Evolutionary conservation across 2,113 vertebrate genomes (phyloP).

Genomic region (Atherinomorus stipes): DNA sequence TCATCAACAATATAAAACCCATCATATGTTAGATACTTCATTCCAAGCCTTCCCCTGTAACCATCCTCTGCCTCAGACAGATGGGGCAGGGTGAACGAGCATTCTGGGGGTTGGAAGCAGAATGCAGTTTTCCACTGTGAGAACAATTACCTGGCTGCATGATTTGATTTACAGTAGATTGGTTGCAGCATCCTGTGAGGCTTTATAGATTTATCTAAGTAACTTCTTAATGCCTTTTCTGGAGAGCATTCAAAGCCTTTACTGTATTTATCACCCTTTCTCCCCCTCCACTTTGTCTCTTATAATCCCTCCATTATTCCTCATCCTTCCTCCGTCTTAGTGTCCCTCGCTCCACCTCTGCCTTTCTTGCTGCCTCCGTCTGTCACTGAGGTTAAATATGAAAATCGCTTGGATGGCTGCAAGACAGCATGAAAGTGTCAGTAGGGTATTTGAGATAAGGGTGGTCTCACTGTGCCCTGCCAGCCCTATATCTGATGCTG

Average conservation of each 20-base stretch:
- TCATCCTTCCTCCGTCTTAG: conserved; percentile 14
- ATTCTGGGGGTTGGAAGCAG: conserved; percentile 20
- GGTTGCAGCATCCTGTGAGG: conserved; percentile 56
- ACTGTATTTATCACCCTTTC: conserved; percentile 53
- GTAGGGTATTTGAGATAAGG: conserved; percentile 53
- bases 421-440: conserved; percentile 42
- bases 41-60: conserved; percentile 21
- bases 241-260: conserved; percentile 72
- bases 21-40: conserved; percentile 43
- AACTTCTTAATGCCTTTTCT: conserved; percentile 80
- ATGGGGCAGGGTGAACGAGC: conserved; percentile 17
- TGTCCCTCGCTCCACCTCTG: not conserved
- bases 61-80: conserved; percentile 12
- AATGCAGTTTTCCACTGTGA: conserved; percentile 57
- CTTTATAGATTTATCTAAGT: conserved; percentile 77
- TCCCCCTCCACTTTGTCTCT: conserved; percentile 1
- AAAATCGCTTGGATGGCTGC: conserved; percentile 39
- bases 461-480: conserved; percentile 45
- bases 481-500: conserved; percentile 56
- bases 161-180: conserved; percentile 76
- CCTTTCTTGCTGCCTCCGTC: conserved; percentile 2
- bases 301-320: conserved; percentile 26
- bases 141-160: conserved; percentile 76
- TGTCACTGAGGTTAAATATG: conserved; percentile 34
- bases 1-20: conserved; percentile 37